Evolutionary conservation across 2,888 invertebrate species (phyloP).

Genomic region (Macrosiphum euphorbiae): DNA sequence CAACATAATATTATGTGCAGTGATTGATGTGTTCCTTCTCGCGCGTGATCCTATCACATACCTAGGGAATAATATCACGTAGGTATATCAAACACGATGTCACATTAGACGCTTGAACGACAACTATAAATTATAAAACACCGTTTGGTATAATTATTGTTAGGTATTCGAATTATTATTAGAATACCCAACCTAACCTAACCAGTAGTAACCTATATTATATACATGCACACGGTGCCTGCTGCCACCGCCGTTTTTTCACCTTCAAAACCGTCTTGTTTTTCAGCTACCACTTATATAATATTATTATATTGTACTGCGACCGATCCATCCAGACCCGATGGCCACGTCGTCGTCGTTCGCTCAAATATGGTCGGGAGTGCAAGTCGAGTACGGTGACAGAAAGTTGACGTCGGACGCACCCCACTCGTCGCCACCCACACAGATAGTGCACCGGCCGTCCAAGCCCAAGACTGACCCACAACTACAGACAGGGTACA

Average conservation of each 20-base stretch:
- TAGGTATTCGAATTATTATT: not conserved
- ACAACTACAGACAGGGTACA: constrained; percentile 66
- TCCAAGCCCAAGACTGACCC: not conserved
- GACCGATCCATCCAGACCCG: not conserved
- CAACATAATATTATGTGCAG: not conserved
- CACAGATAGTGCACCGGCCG: not conserved
- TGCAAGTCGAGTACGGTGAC: constrained; percentile 31
- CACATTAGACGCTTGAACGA: not conserved
- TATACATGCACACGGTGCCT: not conserved
- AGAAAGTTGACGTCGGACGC: not conserved
- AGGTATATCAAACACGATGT: not conserved
- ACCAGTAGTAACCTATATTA: not conserved
- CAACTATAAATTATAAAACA: too few species aligned
- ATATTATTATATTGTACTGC: not conserved
- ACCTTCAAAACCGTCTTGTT: not conserved
- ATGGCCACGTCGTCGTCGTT: constrained; percentile 56
- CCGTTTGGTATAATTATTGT: not conserved
- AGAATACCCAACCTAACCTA: not conserved
- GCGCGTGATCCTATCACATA: not conserved
- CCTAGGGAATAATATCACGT: not conserved
- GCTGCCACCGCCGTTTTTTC: not conserved
- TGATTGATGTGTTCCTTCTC: not conserved
- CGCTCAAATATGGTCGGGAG: constrained; percentile 53
- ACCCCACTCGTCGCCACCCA: not conserved
- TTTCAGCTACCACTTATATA: not conserved